Evolutionary conservation across 1,140 invertebrate species (phyloP), one percentile per base, ranked within the genome.

Genomic region (Homarus americanus): DNA sequence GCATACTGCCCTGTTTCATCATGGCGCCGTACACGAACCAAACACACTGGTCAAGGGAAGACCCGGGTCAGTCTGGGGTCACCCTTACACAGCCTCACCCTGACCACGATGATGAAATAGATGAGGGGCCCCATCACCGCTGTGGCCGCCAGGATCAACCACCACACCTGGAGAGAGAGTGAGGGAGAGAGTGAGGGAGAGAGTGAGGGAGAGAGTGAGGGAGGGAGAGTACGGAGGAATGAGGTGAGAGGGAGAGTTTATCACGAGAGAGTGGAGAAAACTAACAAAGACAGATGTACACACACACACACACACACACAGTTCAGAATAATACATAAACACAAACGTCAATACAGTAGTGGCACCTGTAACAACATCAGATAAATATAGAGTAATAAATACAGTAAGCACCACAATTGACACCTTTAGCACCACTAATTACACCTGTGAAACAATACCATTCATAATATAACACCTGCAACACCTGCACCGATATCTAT

Each of bases 21-120:
- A 98, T 95, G 20, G 97, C 97, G 24, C 97, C 97, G 93, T 97
- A 98, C 1, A 97, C 97, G 93, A 98, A 98, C 97, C 97, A 98
- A 15, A 97, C 94, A 92, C 97, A 97, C 9, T 96, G 95, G 9
- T 95, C 95, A 32, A 97, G 95, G 94, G 91, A 96, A 97, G 4
- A 95, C 94, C 41, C 94, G 94, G 69, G 96, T 95, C 1, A 95
- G 93, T 1, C 73, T 90, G 1, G 93, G 82, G 20, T 95, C 93
- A 91, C 95, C 94, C 88, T 94, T 95, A 38, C 96, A 95, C 20
- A 96, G 93, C 44, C 95, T 94, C 92, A 88, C 93, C 92, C 96
- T 95, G 5, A 97, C 82, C 53, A 95, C 94, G 38, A 97, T 96
- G 4, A 98, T 94, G 0, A 96, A n/a, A 90, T 96, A 97, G 66